Evolutionary conservation across 23 tunicate genomes (phyloP).

Genomic region (Trididemnum nubilum): DNA sequence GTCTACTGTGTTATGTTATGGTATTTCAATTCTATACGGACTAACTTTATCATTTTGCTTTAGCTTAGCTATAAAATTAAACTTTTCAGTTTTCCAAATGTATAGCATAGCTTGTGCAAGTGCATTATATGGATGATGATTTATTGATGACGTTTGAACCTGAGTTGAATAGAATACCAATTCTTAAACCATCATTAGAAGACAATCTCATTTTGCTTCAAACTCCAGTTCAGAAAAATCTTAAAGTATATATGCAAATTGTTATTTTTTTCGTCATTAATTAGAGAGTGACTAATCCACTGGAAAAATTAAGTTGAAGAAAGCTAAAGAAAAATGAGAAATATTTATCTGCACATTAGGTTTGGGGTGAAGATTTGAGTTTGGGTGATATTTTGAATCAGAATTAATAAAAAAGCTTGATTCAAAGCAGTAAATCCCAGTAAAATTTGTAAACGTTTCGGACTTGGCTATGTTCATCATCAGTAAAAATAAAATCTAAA

Average conservation of each 20-base stretch:
- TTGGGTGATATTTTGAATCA: not conserved
- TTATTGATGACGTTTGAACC: not conserved
- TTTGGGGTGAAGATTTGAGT: too few species aligned
- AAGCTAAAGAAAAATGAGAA: not conserved
- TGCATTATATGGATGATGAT: not conserved
- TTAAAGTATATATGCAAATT: slow-evolving; percentile 35
- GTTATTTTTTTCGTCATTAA: not conserved
- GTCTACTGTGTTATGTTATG: too few species aligned
- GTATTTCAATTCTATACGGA: too few species aligned
- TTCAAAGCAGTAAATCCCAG: too few species aligned
- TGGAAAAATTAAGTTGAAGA: not conserved
- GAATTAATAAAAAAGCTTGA: not conserved
- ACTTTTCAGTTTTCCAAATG: too few species aligned
- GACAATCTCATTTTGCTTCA: slow-evolving; percentile 65
- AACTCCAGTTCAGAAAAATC: slow-evolving; percentile 71
- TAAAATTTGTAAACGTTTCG: too few species aligned
- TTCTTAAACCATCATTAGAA: slow-evolving; percentile 47
- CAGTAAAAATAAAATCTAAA: too few species aligned
- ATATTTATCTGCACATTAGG: not conserved
- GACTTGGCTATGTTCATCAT: too few species aligned
- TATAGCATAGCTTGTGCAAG: too few species aligned
- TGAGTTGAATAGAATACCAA: slow-evolving; percentile 10
- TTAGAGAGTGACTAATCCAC: not conserved
- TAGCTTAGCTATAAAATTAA: too few species aligned
- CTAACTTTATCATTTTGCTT: too few species aligned